Conservation (phyloP, 2,888 invertebrate species). For the Ptychoptera albimana region DNA sequence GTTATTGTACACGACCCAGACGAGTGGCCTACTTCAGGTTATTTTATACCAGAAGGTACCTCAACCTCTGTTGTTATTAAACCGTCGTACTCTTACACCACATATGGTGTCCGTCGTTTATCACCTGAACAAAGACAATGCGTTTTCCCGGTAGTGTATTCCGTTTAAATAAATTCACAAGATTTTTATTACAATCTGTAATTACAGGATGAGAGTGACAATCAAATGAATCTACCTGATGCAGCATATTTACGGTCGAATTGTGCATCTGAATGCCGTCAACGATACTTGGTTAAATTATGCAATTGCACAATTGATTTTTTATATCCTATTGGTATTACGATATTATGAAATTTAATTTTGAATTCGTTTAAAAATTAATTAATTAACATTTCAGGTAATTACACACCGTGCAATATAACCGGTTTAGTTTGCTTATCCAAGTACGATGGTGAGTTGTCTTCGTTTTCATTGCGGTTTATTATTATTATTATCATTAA, state of each 20-base stretch:
- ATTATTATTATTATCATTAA: not conserved
- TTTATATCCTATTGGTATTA: conserved; percentile 24
- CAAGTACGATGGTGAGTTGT: conserved; percentile 17
- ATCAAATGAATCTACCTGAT: conserved; percentile 16
- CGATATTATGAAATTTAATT: not conserved
- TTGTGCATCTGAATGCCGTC: conserved; percentile 27
- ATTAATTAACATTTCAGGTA: conserved; percentile 5
- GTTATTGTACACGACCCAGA: conserved; percentile 17
- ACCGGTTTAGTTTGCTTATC: conserved; percentile 20
- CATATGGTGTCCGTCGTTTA: conserved; percentile 15
- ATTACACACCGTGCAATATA: conserved; percentile 11
- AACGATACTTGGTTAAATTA: conserved; percentile 22
- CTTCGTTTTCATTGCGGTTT: not conserved
- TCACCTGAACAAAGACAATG: conserved; percentile 20
- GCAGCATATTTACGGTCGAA: conserved; percentile 26
- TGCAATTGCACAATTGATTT: conserved; percentile 29
- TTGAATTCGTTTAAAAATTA: not conserved
- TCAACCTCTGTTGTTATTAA: conserved; percentile 20
- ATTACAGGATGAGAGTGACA: not conserved
- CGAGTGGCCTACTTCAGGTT: conserved; percentile 16
- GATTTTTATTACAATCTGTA: not conserved
- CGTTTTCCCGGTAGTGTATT: conserved; percentile 16
- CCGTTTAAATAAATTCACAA: not conserved
- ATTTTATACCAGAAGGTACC: conserved; percentile 18
- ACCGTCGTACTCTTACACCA: conserved; percentile 21